Evolutionary conservation across 2,888 invertebrate genomes (phyloP).

Genomic region (Patella depressa): DNA sequence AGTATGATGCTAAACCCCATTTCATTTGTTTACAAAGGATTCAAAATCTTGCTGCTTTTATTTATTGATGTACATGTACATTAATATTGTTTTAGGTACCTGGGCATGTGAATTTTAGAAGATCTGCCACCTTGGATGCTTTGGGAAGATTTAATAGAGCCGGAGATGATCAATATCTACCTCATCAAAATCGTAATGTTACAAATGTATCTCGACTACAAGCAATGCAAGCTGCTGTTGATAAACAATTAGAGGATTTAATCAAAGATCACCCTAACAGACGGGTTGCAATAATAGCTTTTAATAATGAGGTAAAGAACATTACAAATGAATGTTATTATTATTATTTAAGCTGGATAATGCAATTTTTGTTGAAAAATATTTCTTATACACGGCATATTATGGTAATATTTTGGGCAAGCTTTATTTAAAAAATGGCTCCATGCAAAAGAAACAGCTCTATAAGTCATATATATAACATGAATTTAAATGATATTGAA

Average conservation of each 20-base stretch:
- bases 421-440: background rate
- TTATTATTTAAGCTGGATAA: too few relatives aligned
- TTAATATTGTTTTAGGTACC: background rate
- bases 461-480: background rate
- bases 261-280: constrained; percentile 61
- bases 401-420: background rate
- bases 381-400: background rate
- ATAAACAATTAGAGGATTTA: constrained; percentile 66
- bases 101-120: background rate
- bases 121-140: background rate
- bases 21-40: background rate
- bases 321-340: too few relatives aligned
- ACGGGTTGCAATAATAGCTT: constrained; percentile 64
- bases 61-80: too few relatives aligned
- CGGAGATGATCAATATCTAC: constrained; percentile 55
- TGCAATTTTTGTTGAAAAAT: background rate
- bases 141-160: background rate
- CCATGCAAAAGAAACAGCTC: background rate
- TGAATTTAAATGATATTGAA: background rate
- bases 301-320: constrained; percentile 61
- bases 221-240: constrained; percentile 68
- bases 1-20: too few relatives aligned
- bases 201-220: constrained; percentile 67
- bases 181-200: constrained; percentile 56
- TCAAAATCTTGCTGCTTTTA: too few relatives aligned